Base-by-base conservation (phyloP, 2,797 vertebrate genomes). In the Hypotaenidia philippensis region DNA sequence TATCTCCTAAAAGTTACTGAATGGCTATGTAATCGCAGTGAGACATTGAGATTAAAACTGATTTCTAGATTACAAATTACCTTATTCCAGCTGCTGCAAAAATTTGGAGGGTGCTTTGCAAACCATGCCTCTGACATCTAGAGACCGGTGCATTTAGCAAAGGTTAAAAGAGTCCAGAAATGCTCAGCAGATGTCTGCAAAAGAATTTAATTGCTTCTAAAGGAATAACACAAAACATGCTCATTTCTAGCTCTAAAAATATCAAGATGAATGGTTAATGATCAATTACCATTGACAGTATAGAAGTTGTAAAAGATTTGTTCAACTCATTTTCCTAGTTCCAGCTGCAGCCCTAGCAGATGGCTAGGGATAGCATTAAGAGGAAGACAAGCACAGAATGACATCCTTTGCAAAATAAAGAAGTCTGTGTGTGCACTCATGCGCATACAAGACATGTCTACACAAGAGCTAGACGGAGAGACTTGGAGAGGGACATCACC, bases 381-480 rank as follows among this genome's bases (percentile, higher is more conserved):
- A 72, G 47, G 23, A 76, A 55, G 55, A 9, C 11, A 69, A 93
- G 41, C 1, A 7, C 10, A 74, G 44, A 66, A 70, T 40, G 10
- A 55, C 19, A 57, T 5, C 6, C 7, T 87, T 79, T 50, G 59
- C 38, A 80, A 89, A 80, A 70, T 10, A 40, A 47, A 47, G 45
- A 47, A 47, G 34, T 29, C 5, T 6, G 8, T 4, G 9, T 4
- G 1, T 3, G 2, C 3, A 6, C 3, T 2, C 3, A 6, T 2
- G 3, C 4, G 8, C 12, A 9, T 20, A 9, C 31, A 25, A n/a
- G 40, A 71, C 4, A n/a, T 3, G 22, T 10, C 13, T 87, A 23
- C 10, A 9, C 6, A 60, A 27, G 31, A 57, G 34, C 12, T 55
- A 55, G 32, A 41, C 31, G 55, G 2, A 59, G 5, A 40, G 27